Evolutionary conservation across 2,888 invertebrate genomes (phyloP).

Genomic region (Oscheius myriophilus): DNA sequence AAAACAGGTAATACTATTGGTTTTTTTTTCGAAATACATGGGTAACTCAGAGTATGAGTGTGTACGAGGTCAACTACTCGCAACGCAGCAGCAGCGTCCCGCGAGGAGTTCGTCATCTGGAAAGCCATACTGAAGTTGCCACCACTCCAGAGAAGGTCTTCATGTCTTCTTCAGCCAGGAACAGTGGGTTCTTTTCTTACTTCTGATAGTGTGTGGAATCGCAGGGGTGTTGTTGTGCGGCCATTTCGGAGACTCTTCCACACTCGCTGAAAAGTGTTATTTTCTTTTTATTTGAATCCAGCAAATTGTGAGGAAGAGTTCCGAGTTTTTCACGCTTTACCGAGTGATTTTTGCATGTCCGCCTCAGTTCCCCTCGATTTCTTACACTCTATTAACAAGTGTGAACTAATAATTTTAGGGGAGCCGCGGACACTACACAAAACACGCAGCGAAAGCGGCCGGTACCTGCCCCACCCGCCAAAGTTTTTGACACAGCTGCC

Average conservation of each 20-base stretch:
- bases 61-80: slow-evolving; percentile 58
- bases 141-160: slow-evolving; percentile 24
- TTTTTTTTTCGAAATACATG: background rate
- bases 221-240: slow-evolving; percentile 28
- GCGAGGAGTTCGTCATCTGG: slow-evolving; percentile 57
- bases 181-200: background rate
- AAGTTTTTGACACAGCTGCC: slow-evolving; percentile 58
- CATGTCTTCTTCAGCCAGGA: slow-evolving; percentile 15
- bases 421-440: slow-evolving; percentile 29
- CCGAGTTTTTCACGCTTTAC: background rate
- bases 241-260: slow-evolving; percentile 19
- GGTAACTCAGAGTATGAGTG: slow-evolving; percentile 37
- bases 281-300: too few relatives aligned
- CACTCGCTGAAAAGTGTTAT: background rate
- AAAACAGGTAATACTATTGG: slow-evolving; percentile 20
- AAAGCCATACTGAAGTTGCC: slow-evolving; percentile 51
- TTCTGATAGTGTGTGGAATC: slow-evolving; percentile 6
- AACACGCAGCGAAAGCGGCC: slow-evolving; percentile 33
- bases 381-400: slow-evolving; percentile 27
- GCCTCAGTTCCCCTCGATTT: slow-evolving; percentile 31
- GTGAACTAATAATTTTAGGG: slow-evolving; percentile 24
- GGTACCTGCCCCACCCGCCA: slow-evolving; percentile 63
- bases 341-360: slow-evolving; percentile 29
- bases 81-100: slow-evolving; percentile 59
- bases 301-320: too few relatives aligned